Base-by-base conservation (phyloP, 1,140 invertebrate species). In the Caenorhabditis remanei region DNA sequence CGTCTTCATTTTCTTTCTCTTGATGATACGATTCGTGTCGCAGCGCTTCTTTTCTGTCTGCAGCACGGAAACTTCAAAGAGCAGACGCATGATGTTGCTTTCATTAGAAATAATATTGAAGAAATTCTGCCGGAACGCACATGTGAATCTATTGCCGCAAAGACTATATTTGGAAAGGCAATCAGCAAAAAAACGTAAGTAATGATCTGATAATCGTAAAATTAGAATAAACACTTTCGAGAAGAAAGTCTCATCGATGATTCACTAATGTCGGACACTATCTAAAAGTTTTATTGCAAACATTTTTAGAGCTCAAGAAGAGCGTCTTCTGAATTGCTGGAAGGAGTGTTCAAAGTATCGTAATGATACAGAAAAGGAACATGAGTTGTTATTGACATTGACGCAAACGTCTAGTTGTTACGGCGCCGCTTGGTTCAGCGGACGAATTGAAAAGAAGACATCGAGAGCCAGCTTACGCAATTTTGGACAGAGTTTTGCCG, bases 121-220 rank as follows among this genome's bases (percentile, higher is more conserved):
- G 71, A 79, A 11, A 79, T 79, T 24, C 46, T 79, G 4, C 71
- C 71, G 2, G 71, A 79, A 16, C 43, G 46, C 24, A 79, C 71
- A 14, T 79, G 71, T n/a, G 71, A 79, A 19, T 79, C 71, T 1
- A 79, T 79, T 32, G 71, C 40, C 11, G 46, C 71, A n/a, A 79
- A 48, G 40, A 79, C 71, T 0, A 50, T 79, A 13, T 79, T 79
- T n/a, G 71, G 71, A 79, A 79, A 79, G 40, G 46, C 71, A 9
- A 79, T 79, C 71, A 79, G 14, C 46, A 79, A 79, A 24, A 79
- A 79, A n/a, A 79, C 71, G 71, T 79, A 24, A 71, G 65, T 71
- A 40, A 63, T 13, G 14, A n/a, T 21, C 11, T 41, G 40, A 2
- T 67, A 32, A 1, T 32, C 32, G 32, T 32, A 32, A 32, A 32